Evolutionary conservation across 2,888 invertebrate species (phyloP), one percentile per base, ranked within the genome.

Genomic region (Machimus atricapillus): DNA sequence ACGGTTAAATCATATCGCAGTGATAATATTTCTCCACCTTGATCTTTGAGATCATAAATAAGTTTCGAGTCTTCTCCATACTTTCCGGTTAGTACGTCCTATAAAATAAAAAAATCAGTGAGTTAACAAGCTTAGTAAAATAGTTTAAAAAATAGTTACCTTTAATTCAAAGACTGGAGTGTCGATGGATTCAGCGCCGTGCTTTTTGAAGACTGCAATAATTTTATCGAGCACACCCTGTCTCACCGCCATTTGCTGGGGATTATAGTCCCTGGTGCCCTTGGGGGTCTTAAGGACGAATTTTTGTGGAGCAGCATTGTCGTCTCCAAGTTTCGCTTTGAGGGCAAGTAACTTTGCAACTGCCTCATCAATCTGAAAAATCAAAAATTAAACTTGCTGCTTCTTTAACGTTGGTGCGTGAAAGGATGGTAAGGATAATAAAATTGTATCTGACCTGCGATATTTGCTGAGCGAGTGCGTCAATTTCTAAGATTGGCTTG

Each of bases 31-130:
- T 99, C 99, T 40, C 99, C 99, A 86, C 99, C 99, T 93, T 99
- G 99, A 93, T 99, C 99, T 91, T 97, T 97, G 76, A 99, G 94
- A 93, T 99, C 99, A 92, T 99, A 99, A 88, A 99, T 99, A 12
- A 99, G 94, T 92, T 99, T 99, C 0, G 99, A 98, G 92, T 99
- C 99, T 93, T 99, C 99, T 0, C 99, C 99, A 93, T 99, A 99
- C 93, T 99, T 99, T 78, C 99, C 99, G 27, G 98, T 98, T 83
- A 99, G 93, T 4, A 99, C 98, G 93, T 99, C 98, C 97, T 98
- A 19, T 66, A 7, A 85, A 76, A 34, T 12, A 77, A 92, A 12
- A 91, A 46, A 46, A 46, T 46, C 3, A 5, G 12, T 14, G 43
- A 46, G 4, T 46, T 16, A 16, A 16, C 0, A 14, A 14, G 4